Evolutionary conservation across 2,888 invertebrate species (phyloP).

Genomic region (Eilema caniola): DNA sequence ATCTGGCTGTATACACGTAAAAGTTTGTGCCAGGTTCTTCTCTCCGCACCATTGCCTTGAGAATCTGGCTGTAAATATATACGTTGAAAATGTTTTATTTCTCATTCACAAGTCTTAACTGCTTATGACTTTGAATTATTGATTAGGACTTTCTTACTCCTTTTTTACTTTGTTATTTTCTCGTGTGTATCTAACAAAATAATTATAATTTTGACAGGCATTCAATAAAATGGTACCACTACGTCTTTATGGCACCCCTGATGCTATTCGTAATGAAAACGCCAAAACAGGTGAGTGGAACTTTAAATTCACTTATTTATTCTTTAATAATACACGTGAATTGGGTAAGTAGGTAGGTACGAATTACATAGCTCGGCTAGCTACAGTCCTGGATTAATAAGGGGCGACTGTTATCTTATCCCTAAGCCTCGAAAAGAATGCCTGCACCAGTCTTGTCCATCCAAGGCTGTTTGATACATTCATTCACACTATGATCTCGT

Average conservation of each 20-base stretch:
- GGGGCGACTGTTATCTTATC: too few species aligned
- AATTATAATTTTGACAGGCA: constrained; percentile 67
- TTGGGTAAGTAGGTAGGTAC: too few species aligned
- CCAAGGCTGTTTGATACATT: too few species aligned
- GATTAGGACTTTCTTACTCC: too few species aligned
- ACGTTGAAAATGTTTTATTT: background rate
- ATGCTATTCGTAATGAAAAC: constrained; percentile 91
- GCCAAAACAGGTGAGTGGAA: constrained; percentile 89
- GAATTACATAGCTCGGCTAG: too few species aligned
- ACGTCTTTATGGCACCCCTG: constrained; percentile 90
- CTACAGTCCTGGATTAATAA: too few species aligned
- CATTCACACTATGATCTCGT: background rate
- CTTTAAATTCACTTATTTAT: background rate
- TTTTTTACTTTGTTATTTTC: too few species aligned
- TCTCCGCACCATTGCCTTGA: background rate
- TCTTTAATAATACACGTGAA: too few species aligned
- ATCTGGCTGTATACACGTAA: background rate
- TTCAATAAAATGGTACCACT: constrained; percentile 90
- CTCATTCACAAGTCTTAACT: background rate
- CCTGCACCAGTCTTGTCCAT: too few species aligned
- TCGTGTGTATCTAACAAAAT: background rate
- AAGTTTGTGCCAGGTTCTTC: background rate
- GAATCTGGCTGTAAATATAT: background rate
- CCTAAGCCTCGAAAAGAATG: too few species aligned
- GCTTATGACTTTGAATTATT: too few species aligned